phyloP scores from a whole-genome alignment of 2,797 vertebrate genomes.

The Myotis daubentonii region DNA sequence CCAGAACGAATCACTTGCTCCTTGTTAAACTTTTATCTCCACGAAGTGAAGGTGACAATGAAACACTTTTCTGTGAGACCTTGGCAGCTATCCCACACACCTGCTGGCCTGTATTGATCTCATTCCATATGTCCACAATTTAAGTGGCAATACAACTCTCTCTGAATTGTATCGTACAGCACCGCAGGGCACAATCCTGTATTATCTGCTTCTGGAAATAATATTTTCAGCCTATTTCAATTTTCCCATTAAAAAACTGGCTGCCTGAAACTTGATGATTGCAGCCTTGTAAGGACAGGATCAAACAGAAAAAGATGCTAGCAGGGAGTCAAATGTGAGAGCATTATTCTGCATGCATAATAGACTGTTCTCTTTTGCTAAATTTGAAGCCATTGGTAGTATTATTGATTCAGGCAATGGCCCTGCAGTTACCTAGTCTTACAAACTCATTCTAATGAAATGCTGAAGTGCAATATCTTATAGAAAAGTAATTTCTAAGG shows the following conservation, averaged over 20 bases:
- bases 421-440: slow-evolving; percentile 55
- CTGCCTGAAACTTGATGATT: slow-evolving; percentile 81
- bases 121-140: slow-evolving; percentile 81
- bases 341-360: slow-evolving; percentile 71
- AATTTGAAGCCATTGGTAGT: slow-evolving; percentile 53
- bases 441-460: slow-evolving; percentile 54
- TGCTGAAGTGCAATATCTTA: slow-evolving; percentile 36
- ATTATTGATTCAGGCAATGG: slow-evolving; percentile 49
- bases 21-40: slow-evolving; percentile 82
- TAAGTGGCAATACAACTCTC: slow-evolving; percentile 70
- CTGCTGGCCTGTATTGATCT: slow-evolving; percentile 81
- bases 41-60: slow-evolving; percentile 86
- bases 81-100: slow-evolving; percentile 79
- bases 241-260: slow-evolving; percentile 82
- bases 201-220: slow-evolving; percentile 74
- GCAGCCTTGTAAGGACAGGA: slow-evolving; percentile 76
- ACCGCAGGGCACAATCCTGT: slow-evolving; percentile 70
- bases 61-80: slow-evolving; percentile 77
- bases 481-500: slow-evolving; percentile 60
- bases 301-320: slow-evolving; percentile 80
- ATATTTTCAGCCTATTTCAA: slow-evolving; percentile 81
- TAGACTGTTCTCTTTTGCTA: slow-evolving; percentile 71
- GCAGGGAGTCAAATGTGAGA: slow-evolving; percentile 72
- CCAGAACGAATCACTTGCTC: slow-evolving; percentile 78
- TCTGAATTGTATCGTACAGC: slow-evolving; percentile 60